Evolutionary conservation across 2,113 vertebrate genomes (phyloP), one percentile per base, ranked within the genome.

Genomic region (Nicator chloris): DNA sequence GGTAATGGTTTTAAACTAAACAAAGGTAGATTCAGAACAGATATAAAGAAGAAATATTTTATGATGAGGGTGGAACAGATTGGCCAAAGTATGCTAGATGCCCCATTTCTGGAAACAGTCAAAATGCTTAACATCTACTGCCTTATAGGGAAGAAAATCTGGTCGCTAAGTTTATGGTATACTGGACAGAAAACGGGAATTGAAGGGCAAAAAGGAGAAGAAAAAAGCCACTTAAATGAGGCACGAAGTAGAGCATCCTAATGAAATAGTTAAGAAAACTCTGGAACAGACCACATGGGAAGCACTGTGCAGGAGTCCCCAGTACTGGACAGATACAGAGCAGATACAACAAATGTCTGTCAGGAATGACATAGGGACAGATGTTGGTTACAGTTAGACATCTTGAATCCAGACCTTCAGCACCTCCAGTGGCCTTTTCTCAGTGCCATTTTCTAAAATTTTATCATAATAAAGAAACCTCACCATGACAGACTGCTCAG

Each of bases 131-230:
- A 75, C 57, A 14, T 57, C 15, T 69, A 7, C 27, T 85, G 56
- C 45, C 70, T 39, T 56, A 70, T 22, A 47, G 31, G 16, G 39
- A 89, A 63, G 14, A 66, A 86, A 86, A 92, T 26, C 28, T 27
- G 4, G 9, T 81, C 2, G 1, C 9, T 70, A 61, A 31, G 35
- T 45, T 28, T 50, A 22, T 47, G 27, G 28, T 18, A 40, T 42
- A 37, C 19, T 60, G 54, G 28, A 65, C 17, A 69, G 54, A 77
- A 94, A 64, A 85, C 1, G 11, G 15, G 4, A 35, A 53, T 2
- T 40, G 11, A 31, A 71, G 4, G 2, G 8, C 2, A 4, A 20
- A 31, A 69, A 26, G 8, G 1, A 31, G 11, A 17, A 19, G 4
- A 20, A 42, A 39, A 42, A 76, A n/a, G 9, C 1, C 12, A 60